Conservation (phyloP, 2,888 invertebrate species). For the Agriopis aurantiaria region DNA sequence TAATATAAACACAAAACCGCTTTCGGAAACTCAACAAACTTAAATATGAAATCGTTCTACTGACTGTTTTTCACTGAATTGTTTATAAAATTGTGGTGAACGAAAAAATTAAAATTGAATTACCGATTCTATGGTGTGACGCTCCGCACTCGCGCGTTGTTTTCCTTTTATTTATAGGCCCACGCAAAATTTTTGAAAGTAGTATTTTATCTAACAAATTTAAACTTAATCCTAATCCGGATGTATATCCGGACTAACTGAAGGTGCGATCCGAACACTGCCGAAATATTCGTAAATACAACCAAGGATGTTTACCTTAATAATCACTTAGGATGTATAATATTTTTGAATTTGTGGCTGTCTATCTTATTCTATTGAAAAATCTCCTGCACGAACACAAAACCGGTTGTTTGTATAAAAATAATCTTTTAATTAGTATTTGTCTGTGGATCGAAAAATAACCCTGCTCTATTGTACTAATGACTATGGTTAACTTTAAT, state of each 20-base stretch:
- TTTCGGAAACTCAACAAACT: slow-evolving; percentile 42
- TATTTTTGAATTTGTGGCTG: slow-evolving; percentile 74
- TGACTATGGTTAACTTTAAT: slow-evolving; percentile 85
- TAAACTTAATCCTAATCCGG: slow-evolving; percentile 81
- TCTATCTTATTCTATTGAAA: slow-evolving; percentile 75
- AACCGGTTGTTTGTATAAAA: slow-evolving; percentile 86
- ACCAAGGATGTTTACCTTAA: slow-evolving; percentile 81
- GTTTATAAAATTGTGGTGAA: slow-evolving; percentile 34
- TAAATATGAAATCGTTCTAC: slow-evolving; percentile 29
- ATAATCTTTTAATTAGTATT: slow-evolving; percentile 83
- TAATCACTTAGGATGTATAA: slow-evolving; percentile 75
- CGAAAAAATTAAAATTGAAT: slow-evolving; percentile 41
- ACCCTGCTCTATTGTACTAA: slow-evolving; percentile 87
- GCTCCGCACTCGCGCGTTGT: slow-evolving; percentile 63
- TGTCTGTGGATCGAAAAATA: slow-evolving; percentile 86
- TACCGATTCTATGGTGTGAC: slow-evolving; percentile 54
- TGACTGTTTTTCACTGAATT: slow-evolving; percentile 42
- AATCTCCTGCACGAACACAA: slow-evolving; percentile 80
- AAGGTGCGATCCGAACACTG: slow-evolving; percentile 75
- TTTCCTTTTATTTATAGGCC: slow-evolving; percentile 52
- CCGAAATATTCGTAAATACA: slow-evolving; percentile 75
- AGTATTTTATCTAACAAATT: slow-evolving; percentile 76
- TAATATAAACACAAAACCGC: slow-evolving; percentile 38
- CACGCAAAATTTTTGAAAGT: slow-evolving; percentile 74
- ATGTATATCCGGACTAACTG: slow-evolving; percentile 69